Percentiles rank a stretch among this genome's conserved stretches.
These are phyloP conservation scores for Chaetogeoica ovagalla DNA, from an alignment of 2,888 invertebrate species.

Conservation along the genomic window DNA sequence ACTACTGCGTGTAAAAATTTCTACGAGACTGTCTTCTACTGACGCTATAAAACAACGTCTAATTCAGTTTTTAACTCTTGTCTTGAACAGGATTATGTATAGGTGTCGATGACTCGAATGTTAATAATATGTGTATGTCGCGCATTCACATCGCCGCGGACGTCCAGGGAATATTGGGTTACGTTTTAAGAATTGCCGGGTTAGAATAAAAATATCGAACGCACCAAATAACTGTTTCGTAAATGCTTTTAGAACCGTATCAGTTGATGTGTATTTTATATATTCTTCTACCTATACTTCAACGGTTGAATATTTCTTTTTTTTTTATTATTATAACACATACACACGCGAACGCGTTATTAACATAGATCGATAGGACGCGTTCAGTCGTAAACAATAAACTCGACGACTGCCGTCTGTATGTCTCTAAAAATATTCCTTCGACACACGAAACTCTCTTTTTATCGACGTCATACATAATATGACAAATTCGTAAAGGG, in stretches of 20 bases:
- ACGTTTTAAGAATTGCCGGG: no score
- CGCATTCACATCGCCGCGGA: no score
- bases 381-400: constrained; percentile 35
- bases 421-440: constrained; percentile 41
- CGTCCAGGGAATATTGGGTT: no score
- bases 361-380: constrained; percentile 47
- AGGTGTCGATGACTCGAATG: no score
- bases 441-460: constrained; percentile 42
- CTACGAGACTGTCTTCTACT: no score
- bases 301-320: not conserved
- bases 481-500: constrained; percentile 44
- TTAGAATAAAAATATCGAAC: not conserved
- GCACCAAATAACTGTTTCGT: not conserved
- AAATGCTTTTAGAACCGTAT: not conserved
- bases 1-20: no score
- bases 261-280: not conserved
- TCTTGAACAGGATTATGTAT: no score
- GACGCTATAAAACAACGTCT: no score
- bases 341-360: not conserved
- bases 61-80: no score
- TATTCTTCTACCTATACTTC: not conserved
- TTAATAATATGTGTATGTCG: no score
- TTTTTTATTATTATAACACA: not conserved
- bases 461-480: constrained; percentile 1
- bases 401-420: constrained; percentile 37